These are phyloP conservation scores for Heliconius ethilla DNA, from an alignment of 2,888 invertebrate species.

Conservation along the genomic window DNA sequence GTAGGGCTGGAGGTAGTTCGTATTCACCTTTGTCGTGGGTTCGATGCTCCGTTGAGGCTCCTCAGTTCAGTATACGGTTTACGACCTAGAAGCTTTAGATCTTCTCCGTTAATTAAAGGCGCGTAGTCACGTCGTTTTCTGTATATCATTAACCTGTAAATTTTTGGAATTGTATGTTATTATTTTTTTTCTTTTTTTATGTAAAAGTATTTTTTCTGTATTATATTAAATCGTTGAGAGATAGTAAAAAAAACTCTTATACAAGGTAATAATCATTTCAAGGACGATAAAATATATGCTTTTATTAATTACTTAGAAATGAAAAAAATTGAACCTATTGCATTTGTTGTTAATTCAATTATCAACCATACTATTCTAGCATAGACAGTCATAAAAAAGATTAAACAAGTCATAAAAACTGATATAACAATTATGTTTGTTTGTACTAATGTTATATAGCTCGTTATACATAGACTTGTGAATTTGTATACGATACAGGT, in stretches of 20 bases:
- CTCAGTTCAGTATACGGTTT: conserved; percentile 72
- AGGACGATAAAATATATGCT: neutral
- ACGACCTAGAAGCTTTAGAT: conserved; percentile 62
- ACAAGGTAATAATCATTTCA: conserved; percentile 25
- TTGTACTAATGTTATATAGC: neutral
- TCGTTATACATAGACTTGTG: neutral
- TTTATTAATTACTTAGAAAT: neutral
- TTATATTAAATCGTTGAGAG: neutral
- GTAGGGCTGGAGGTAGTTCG: too few relatives aligned
- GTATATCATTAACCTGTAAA: conserved; percentile 76
- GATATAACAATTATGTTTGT: conserved; percentile 5
- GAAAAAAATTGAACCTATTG: too few relatives aligned
- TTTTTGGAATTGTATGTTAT: neutral
- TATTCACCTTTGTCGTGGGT: conserved; percentile 62
- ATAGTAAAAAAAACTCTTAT: neutral
- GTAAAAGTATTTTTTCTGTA: neutral
- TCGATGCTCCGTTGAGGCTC: conserved; percentile 68
- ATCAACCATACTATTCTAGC: neutral
- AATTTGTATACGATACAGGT: neutral
- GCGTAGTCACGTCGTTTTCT: conserved; percentile 66
- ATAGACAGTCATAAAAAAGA: neutral
- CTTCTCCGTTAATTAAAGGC: conserved; percentile 59
- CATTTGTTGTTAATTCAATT: neutral
- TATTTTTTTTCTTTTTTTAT: neutral
- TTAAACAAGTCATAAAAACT: conserved; percentile 3